These are phyloP conservation scores for Parasteatoda tepidariorum DNA, from an alignment of 1,140 invertebrate genomes.

Conservation along the genomic window DNA sequence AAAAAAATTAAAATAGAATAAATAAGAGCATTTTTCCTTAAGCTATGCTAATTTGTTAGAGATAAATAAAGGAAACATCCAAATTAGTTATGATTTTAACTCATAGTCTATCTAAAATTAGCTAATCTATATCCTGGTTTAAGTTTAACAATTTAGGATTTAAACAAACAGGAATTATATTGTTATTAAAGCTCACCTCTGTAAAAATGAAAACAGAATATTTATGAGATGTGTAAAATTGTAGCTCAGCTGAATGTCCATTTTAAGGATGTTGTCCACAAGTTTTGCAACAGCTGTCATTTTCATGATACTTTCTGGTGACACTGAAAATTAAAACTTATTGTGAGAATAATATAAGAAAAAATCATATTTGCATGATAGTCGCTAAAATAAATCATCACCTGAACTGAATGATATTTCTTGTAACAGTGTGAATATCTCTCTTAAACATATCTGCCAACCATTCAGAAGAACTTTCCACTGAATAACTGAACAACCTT, in stretches of 20 bases:
- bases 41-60: too few relatives aligned
- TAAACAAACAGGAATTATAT: too few relatives aligned
- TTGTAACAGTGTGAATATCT: slow-evolving; percentile 38
- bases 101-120: too few relatives aligned
- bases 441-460: slow-evolving; percentile 58
- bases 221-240: slow-evolving; percentile 32
- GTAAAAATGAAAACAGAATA: slow-evolving; percentile 35
- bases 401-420: slow-evolving; percentile 43
- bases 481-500: slow-evolving; percentile 35
- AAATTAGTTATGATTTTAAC: too few relatives aligned
- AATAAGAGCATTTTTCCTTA: too few relatives aligned
- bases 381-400: background rate
- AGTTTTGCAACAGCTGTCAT: slow-evolving; percentile 32
- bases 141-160: too few relatives aligned
- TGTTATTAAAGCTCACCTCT: slow-evolving; percentile 24
- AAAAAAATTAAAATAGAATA: too few relatives aligned
- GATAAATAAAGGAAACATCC: too few relatives aligned
- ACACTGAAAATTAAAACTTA: slow-evolving; percentile 20
- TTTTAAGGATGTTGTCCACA: slow-evolving; percentile 31
- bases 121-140: too few relatives aligned
- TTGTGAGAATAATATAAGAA: background rate
- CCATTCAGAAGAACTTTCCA: slow-evolving; percentile 52
- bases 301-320: slow-evolving; percentile 11
- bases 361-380: slow-evolving; percentile 7
- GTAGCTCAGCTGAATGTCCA: slow-evolving; percentile 18